Conservation (phyloP, 2,113 vertebrate species). For the Cyprinodon tularosa region DNA sequence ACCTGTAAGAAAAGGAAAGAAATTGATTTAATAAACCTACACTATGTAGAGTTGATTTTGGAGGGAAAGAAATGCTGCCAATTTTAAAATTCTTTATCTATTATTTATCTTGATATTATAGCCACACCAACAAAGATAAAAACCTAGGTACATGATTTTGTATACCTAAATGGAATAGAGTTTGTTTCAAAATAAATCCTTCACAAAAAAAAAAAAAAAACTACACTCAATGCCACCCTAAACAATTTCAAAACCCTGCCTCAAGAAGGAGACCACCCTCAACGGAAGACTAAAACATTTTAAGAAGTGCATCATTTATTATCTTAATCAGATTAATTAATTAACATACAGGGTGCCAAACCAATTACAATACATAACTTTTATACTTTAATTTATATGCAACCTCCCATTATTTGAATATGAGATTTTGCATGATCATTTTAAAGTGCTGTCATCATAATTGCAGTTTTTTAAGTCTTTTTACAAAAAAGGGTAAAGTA, state of each 20-base stretch:
- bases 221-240: background rate
- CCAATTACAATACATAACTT: background rate
- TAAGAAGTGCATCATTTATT: background rate
- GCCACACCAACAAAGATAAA: background rate
- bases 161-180: background rate
- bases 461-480: too few species aligned
- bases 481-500: too few species aligned
- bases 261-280: background rate
- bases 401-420: background rate
- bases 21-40: too few species aligned
- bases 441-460: too few species aligned
- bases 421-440: too few species aligned
- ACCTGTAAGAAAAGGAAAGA: conserved; percentile 62
- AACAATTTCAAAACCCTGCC: background rate
- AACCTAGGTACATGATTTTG: background rate
- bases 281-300: background rate
- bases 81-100: background rate
- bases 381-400: background rate
- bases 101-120: background rate
- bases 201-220: background rate
- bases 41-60: background rate
- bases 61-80: background rate
- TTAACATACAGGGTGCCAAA: background rate
- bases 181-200: background rate
- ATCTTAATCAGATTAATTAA: background rate